phyloP scores from a whole-genome alignment of 1,140 invertebrate species.

The Drosophila sturtevanti region DNA sequence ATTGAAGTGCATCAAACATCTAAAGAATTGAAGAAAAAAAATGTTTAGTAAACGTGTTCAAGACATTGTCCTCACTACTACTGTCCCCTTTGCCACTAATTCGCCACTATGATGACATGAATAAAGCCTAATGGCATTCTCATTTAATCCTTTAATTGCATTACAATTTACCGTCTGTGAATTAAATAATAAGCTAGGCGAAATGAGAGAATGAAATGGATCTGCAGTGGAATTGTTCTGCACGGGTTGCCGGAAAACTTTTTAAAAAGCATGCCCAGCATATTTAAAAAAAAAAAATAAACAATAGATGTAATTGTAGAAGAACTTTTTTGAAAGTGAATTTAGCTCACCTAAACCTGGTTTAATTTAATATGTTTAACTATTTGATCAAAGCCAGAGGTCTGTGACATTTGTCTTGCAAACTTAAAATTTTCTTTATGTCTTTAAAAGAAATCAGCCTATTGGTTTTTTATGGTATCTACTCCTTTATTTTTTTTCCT shows the following conservation, averaged over 20 bases:
- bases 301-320: no score
- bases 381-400: no score
- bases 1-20: slow-evolving; percentile 16
- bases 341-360: no score
- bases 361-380: no score
- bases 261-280: no score
- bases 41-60: slow-evolving; percentile 2
- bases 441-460: no score
- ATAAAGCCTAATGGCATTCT: slow-evolving; percentile 73
- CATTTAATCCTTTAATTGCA: slow-evolving; percentile 76
- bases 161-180: slow-evolving; percentile 74
- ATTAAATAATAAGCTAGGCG: slow-evolving; percentile 66
- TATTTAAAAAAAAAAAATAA: no score
- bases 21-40: not conserved
- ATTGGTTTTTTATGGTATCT: no score
- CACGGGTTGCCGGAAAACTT: slow-evolving; percentile 28
- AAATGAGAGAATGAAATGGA: slow-evolving; percentile 10
- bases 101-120: slow-evolving; percentile 32
- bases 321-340: no score
- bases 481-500: no score
- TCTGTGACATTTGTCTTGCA: no score
- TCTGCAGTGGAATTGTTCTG: not conserved
- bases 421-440: no score
- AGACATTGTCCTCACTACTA: slow-evolving; percentile 3
- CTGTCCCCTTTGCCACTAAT: slow-evolving; percentile 5